phyloP scores from a whole-genome alignment of 2,888 invertebrate genomes.

The Diaprepes abbreviatus region DNA sequence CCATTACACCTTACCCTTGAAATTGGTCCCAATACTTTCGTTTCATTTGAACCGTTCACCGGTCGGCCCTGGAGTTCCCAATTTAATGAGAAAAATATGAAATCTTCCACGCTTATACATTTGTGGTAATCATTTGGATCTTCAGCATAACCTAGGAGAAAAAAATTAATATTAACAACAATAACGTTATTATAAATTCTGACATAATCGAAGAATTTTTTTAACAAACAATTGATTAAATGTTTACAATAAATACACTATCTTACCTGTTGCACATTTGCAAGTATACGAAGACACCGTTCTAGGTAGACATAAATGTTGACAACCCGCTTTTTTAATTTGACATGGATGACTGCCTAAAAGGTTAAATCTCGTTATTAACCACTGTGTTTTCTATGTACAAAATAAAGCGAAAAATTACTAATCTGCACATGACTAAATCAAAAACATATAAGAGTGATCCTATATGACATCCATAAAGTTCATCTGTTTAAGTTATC shows the following conservation, averaged over 20 bases:
- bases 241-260: no score
- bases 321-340: conserved; percentile 73
- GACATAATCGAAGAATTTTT: no score
- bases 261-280: conserved; percentile 73
- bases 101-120: conserved; percentile 73
- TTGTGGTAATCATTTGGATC: conserved; percentile 70
- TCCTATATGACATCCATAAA: no score
- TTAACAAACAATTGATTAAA: no score
- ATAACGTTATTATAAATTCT: no score
- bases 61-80: conserved; percentile 82
- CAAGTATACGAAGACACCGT: conserved; percentile 73
- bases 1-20: conserved; percentile 70
- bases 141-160: conserved; percentile 70
- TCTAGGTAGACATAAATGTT: conserved; percentile 82
- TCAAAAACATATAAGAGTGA: no score
- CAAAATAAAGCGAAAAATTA: no score
- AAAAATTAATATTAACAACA: conserved; percentile 3
- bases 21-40: conserved; percentile 76
- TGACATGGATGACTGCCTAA: conserved; percentile 71
- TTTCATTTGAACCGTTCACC: conserved; percentile 64
- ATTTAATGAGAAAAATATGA: conserved; percentile 82
- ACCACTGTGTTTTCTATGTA: no score
- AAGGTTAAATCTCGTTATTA: no score
- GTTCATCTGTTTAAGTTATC: no score
- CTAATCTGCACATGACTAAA: no score